phyloP scores from a whole-genome alignment of 2,888 invertebrate genomes.

The Celastrina argiolus region DNA sequence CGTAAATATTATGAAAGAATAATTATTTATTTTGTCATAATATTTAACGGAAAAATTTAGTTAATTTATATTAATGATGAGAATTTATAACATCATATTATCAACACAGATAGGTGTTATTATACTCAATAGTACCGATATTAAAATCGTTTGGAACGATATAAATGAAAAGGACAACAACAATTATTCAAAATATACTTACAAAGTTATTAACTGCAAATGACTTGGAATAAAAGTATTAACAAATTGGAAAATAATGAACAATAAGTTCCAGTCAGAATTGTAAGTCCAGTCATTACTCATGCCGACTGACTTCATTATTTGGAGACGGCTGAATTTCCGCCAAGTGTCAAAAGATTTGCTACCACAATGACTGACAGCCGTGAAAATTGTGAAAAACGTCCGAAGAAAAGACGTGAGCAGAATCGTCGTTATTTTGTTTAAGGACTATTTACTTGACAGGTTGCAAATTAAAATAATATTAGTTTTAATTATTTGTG shows the following conservation, averaged over 20 bases:
- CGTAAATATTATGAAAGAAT: too few species aligned
- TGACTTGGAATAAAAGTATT: not conserved
- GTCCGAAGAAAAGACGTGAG: conserved; percentile 40
- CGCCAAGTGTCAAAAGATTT: conserved; percentile 16
- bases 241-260: conserved; percentile 3
- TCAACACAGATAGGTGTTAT: too few species aligned
- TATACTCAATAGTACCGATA: too few species aligned
- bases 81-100: too few species aligned
- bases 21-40: too few species aligned
- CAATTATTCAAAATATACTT: too few species aligned
- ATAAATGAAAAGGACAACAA: too few species aligned
- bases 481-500: too few species aligned
- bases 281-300: not conserved
- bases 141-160: too few species aligned
- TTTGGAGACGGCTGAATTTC: conserved; percentile 10
- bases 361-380: conserved; percentile 51
- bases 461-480: not conserved
- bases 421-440: conserved; percentile 41
- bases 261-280: conserved; percentile 12
- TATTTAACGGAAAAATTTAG: too few species aligned
- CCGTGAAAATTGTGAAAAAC: conserved; percentile 47
- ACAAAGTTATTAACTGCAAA: not conserved
- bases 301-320: conserved; percentile 4
- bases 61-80: too few species aligned
- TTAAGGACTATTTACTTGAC: conserved; percentile 34